Base-by-base conservation (phyloP, 64 coral and sea anemone genomes). In the Stichodactyla helianthus region DNA sequence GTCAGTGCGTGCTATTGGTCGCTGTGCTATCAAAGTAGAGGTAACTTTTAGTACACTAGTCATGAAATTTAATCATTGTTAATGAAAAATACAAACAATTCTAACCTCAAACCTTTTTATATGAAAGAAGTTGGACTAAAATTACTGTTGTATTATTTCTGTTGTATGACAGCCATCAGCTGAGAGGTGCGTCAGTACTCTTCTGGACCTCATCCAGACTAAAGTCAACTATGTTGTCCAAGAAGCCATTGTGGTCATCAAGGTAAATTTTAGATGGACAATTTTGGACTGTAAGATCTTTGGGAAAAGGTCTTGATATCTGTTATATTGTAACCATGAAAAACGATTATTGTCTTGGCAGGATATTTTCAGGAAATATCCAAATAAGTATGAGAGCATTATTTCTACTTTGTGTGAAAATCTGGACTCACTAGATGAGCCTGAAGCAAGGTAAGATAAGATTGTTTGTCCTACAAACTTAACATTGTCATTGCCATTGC, bases 11-110 rank as follows among this genome's bases (percentile, higher is more conserved):
- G 97, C 97, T 65, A 99, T 99, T 87, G 97, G 97, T 7, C 93
- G 97, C 58, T 99, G 97, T 95, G 97, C 97, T 27, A 99, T 99
- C 82, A 99, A 99, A 80, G 97, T 99, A 70, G 97, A 99, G 97
- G 97, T 99, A 62, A 51, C 63, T 27, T 26, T 26, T 2, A 59
- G 9, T 12, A 12, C 56, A 59, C 5, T 59, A 59, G 2, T 16
- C 2, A 16, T 59, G 56, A 59, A 12, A 59, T 59, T 59, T 59
- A 12, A 12, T 5, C 15, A 59, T 12, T 59, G 56, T 59, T 59
- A 44, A 44, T 44, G 35, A 44, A 44, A 44, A 44, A 44, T 44
- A 44, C 35, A 44, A 44, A 44, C 35, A 44, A 44, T 44, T 44
- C 35, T 44, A 44, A 1, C 2, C 35, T 1, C 35, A 44, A 0